A percentile compares a stretch with the other conserved stretches of the same genome.
Evolutionary conservation across 2,888 invertebrate species (phyloP).

Genomic region (Helobdella robusta): DNA sequence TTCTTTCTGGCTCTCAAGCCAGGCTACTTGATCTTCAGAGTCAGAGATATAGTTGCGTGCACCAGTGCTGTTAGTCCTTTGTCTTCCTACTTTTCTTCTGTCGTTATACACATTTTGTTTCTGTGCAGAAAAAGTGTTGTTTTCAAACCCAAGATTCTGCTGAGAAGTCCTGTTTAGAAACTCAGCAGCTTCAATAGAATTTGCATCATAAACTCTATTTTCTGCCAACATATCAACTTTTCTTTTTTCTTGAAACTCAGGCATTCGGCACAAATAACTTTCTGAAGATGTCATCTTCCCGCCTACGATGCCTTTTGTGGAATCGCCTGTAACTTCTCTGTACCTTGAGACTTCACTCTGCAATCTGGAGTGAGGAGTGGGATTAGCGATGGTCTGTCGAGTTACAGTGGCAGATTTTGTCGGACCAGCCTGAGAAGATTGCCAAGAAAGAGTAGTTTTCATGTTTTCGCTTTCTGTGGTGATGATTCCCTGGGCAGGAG

Average conservation of each 20-base stretch:
- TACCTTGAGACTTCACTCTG: conserved; percentile 28
- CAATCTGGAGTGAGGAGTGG: conserved; percentile 27
- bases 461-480: conserved; percentile 33
- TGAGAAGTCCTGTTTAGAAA: neutral
- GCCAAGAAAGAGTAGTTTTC: conserved; percentile 33
- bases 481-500: conserved; percentile 30
- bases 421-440: conserved; percentile 32
- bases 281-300: conserved; percentile 14
- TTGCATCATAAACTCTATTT: neutral
- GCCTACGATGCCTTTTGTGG: conserved; percentile 3
- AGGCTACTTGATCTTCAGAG: conserved; percentile 37
- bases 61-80: conserved; percentile 18
- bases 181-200: neutral
- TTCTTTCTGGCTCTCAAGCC: conserved; percentile 47
- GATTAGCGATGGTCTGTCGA: conserved; percentile 30
- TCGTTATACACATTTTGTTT: conserved; percentile 3
- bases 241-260: conserved; percentile 15
- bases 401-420: conserved; percentile 30
- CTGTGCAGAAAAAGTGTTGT: neutral
- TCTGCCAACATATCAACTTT: conserved; percentile 23
- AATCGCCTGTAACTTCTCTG: conserved; percentile 26
- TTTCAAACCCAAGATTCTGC: too few relatives aligned
- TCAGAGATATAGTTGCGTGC: conserved; percentile 32
- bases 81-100: neutral
- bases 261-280: conserved; percentile 16